Evolutionary conservation across 2,797 vertebrate species (phyloP).

Genomic region (Microhierax caerulescens): DNA sequence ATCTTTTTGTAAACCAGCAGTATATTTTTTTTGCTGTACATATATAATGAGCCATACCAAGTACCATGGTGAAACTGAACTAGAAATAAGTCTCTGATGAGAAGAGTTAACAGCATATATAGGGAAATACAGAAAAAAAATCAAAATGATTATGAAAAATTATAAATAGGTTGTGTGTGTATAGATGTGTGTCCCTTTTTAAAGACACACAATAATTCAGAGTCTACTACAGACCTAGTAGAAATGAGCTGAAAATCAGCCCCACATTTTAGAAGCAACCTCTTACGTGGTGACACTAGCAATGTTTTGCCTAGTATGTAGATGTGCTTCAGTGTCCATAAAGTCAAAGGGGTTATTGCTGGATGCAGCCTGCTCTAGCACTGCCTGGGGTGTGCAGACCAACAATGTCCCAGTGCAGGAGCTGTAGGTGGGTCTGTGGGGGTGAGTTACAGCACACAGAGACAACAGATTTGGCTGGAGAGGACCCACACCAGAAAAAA

Average conservation of each 20-base stretch:
- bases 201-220: background rate
- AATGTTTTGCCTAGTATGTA: background rate
- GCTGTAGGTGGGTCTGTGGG: too few species aligned
- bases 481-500: background rate
- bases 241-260: background rate
- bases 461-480: background rate
- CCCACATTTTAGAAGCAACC: background rate
- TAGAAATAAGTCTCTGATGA: background rate
- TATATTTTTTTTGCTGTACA: background rate
- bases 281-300: background rate
- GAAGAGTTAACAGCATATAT: background rate
- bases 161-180: background rate
- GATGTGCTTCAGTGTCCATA: background rate
- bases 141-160: background rate
- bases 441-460: background rate
- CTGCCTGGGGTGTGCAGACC: background rate
- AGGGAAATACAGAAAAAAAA: background rate
- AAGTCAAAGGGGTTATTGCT: background rate
- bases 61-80: background rate
- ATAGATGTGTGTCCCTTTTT: background rate
- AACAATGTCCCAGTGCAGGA: background rate
- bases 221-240: background rate
- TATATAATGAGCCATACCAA: background rate
- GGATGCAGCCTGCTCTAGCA: background rate
- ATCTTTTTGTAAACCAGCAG: background rate